These are phyloP conservation scores for Lasioglossum marginatum DNA, from an alignment of 2,888 invertebrate species.

Conservation along the genomic window DNA sequence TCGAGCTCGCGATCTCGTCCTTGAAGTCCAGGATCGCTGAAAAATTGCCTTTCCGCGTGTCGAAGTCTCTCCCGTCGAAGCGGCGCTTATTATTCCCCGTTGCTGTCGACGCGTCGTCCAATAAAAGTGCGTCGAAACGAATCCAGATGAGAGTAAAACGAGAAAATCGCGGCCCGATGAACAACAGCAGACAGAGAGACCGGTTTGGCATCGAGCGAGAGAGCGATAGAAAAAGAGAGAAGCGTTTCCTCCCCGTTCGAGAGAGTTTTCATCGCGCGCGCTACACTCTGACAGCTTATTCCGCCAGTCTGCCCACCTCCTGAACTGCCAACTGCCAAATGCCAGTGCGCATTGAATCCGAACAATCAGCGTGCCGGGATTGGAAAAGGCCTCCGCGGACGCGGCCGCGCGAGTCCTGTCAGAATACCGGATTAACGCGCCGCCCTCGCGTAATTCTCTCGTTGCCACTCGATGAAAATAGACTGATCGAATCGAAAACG, in stretches of 20 bases:
- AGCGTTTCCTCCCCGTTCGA: conserved; percentile 63
- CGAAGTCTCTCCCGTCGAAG: conserved; percentile 36
- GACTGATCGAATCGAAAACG: conserved; percentile 64
- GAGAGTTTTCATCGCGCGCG: conserved; percentile 75
- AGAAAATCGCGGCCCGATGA: conserved; percentile 22
- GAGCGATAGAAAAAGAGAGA: conserved; percentile 11
- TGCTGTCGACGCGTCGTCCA: conserved; percentile 48
- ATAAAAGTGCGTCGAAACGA: conserved; percentile 61
- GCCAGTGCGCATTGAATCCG: conserved; percentile 79
- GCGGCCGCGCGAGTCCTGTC: conserved; percentile 65
- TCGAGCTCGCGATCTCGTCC: background rate
- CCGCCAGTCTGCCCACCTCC: conserved; percentile 70
- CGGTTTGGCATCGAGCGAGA: background rate
- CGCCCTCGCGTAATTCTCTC: conserved; percentile 71
- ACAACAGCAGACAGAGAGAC: background rate
- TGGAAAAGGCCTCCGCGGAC: conserved; percentile 66
- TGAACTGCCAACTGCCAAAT: conserved; percentile 76
- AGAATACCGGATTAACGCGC: conserved; percentile 76
- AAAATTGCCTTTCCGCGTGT: conserved; percentile 54
- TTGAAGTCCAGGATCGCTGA: conserved; percentile 16
- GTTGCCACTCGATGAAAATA: conserved; percentile 60
- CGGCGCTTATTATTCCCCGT: conserved; percentile 63
- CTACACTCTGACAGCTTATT: conserved; percentile 80
- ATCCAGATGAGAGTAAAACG: conserved; percentile 49
- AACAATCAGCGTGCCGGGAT: conserved; percentile 78